Evolutionary conservation across 2,888 invertebrate genomes (phyloP), one percentile per base, ranked within the genome.

Genomic region (Apamea monoglypha): DNA sequence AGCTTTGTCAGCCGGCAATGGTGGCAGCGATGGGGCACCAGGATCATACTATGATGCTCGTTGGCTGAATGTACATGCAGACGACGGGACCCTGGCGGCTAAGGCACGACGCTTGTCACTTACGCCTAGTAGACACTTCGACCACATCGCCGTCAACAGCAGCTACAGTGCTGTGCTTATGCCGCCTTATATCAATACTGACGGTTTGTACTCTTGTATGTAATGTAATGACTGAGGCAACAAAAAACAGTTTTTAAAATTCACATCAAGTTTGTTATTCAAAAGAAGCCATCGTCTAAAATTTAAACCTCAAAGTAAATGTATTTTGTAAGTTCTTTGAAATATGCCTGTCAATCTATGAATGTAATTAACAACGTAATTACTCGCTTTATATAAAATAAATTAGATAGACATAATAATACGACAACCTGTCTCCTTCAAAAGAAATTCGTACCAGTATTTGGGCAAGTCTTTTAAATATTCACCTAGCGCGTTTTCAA

Each of bases 161-260:
- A 98, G 98, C 93, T 97, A 98, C 91, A 99, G 99, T 93, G 98
- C 99, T 74, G 98, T 99, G 87, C 98, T 99, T 86, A 98, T 99
- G 94, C 99, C 99, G 47, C 98, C 98, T 0, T 98, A 98, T 90
- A 97, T 98, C 77, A 98, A 97, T 90, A 98, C 98, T 91, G 97
- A 97, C 90, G 98, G 98, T 98, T 92, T 90, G 94, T 82, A 73
- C 29, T 59, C 25, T 73, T 53, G 25, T 66, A 29, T 29, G 16
- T 50, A 40, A 40, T 25, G 25, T 16, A n/a, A 40, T 67, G 10
- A 10, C 16, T 16, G 40, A 40, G 10, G 16, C 4, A 40, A 18
- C 10, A n/a, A 40, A n/a, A 40, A 40, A 25, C n/a, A 16, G n/a
- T n/a, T 40, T 66, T 40, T 8, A 16, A 67, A 66, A 25, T 36